Conservation (phyloP, 92 coral and sea anemone species). For the Phenganax subtilis region DNA sequence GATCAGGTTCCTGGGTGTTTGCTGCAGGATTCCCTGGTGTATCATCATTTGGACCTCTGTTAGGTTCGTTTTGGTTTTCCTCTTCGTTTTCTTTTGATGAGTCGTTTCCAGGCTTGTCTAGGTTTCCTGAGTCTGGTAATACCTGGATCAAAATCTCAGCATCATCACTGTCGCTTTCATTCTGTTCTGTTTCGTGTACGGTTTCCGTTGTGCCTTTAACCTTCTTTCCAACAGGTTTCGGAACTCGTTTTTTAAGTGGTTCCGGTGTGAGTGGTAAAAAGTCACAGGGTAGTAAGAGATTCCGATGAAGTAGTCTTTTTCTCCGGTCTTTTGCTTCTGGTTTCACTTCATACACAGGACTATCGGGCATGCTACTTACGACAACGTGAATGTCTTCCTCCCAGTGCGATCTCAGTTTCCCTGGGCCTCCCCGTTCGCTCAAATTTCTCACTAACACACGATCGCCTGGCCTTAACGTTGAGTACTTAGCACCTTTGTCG, state of each 20-base stretch:
- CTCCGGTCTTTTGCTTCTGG: conserved; percentile 23
- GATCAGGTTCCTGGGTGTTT: neutral
- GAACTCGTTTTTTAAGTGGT: neutral
- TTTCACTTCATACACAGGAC: conserved; percentile 34
- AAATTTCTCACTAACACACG: conserved; percentile 10
- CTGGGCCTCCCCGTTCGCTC: conserved; percentile 10
- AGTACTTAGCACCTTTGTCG: neutral
- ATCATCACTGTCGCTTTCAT: neutral
- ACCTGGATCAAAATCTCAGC: neutral
- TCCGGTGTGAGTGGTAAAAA: neutral
- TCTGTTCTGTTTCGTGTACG: neutral
- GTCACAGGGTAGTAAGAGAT: conserved; percentile 12
- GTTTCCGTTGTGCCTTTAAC: neutral
- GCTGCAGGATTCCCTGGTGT: neutral
- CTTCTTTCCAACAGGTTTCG: neutral
- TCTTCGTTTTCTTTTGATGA: no score
- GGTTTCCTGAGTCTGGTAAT: neutral
- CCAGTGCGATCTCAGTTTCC: conserved; percentile 24
- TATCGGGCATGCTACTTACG: neutral
- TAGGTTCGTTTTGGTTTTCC: no score
- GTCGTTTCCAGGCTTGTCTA: neutral
- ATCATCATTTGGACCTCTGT: neutral
- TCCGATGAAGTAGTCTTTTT: neutral
- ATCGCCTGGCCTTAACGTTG: conserved; percentile 9
- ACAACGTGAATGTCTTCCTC: conserved; percentile 7